Conservation (phyloP, 2,888 invertebrate species). For the Erebia epiphron region DNA sequence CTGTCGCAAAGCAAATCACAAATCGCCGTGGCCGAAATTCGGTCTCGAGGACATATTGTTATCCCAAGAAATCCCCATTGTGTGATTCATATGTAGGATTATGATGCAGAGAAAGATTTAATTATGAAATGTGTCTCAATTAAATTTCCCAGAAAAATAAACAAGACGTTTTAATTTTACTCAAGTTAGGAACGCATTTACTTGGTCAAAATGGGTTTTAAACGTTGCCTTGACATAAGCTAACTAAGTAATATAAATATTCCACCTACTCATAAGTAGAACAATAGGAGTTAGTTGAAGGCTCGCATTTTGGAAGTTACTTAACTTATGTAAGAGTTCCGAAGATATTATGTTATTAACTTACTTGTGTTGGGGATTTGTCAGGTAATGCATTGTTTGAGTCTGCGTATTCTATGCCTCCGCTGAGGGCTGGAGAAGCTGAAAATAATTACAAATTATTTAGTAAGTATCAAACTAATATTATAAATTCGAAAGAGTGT, state of each 20-base stretch:
- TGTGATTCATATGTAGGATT: too few species aligned
- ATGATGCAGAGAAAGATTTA: too few species aligned
- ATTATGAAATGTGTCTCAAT: too few species aligned
- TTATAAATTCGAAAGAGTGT: too few species aligned
- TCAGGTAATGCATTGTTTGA: conserved; percentile 48
- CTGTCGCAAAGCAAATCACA: too few species aligned
- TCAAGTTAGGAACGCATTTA: neutral
- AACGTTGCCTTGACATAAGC: conserved; percentile 1
- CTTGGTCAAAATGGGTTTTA: neutral
- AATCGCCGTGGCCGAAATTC: too few species aligned
- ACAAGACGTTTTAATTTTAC: too few species aligned
- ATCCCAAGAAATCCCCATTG: too few species aligned
- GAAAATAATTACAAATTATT: conserved; percentile 22
- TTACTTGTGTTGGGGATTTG: conserved; percentile 54
- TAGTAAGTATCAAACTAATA: too few species aligned
- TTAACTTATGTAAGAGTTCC: neutral
- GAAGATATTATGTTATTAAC: too few species aligned
- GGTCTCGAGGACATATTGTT: too few species aligned
- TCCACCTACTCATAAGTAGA: neutral
- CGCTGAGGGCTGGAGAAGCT: conserved; percentile 46
- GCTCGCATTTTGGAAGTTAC: neutral
- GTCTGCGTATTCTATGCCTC: conserved; percentile 55
- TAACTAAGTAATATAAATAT: neutral
- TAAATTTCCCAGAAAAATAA: too few species aligned
- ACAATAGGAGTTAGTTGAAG: neutral